phyloP scores from a whole-genome alignment of 2,113 vertebrate species.

The Eudorcas thomsonii region DNA sequence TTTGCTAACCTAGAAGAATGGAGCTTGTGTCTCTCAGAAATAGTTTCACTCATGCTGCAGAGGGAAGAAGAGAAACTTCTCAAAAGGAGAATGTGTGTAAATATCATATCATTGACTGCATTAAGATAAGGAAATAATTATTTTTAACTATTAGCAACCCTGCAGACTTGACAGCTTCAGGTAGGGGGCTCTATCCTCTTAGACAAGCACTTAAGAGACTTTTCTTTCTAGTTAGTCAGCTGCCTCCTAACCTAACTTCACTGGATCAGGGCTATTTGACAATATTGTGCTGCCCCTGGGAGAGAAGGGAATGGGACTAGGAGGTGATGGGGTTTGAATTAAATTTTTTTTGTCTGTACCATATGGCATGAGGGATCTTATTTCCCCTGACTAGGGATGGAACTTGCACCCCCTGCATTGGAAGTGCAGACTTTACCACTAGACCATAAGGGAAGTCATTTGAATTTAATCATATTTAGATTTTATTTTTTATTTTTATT shows the following conservation, averaged over 20 bases:
- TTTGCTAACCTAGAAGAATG: background rate
- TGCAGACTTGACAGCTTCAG: background rate
- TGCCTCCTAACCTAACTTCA: rapidly evolving
- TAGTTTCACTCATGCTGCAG: background rate
- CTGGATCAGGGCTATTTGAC: rapidly evolving
- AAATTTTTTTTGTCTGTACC: background rate
- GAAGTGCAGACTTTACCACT: background rate
- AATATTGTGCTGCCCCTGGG: rapidly evolving
- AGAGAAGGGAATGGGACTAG: rapidly evolving
- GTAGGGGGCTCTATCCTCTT: background rate
- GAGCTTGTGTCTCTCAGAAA: too few species aligned
- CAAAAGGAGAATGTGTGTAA: background rate
- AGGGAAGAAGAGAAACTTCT: background rate
- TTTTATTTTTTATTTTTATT: background rate
- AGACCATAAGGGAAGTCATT: background rate
- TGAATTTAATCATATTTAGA: background rate
- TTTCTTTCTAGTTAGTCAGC: background rate
- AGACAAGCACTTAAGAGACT: background rate
- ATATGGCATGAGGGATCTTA: background rate
- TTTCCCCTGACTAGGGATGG: background rate
- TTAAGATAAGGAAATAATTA: background rate
- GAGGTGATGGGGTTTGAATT: background rate
- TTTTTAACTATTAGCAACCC: background rate
- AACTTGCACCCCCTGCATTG: background rate
- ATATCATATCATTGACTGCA: background rate